These are phyloP conservation scores for Crossocerus cetratus DNA, from an alignment of 2,888 invertebrate genomes.

Conservation along the genomic window DNA sequence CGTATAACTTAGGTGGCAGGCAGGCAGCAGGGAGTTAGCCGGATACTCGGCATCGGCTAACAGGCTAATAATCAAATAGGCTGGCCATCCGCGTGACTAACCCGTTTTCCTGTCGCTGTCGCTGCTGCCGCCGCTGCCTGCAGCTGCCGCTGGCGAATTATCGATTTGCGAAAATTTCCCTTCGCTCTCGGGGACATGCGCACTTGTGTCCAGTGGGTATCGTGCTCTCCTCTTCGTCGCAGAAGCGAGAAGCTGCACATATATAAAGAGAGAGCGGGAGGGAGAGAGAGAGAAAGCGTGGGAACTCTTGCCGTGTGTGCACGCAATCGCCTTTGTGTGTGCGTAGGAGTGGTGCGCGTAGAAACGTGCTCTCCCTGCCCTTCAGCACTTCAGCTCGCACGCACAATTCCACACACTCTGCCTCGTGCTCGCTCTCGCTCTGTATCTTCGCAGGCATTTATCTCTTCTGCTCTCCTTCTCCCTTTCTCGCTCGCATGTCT, in stretches of 20 bases:
- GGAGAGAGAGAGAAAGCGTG: conserved; percentile 32
- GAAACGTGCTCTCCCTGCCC: conserved; percentile 22
- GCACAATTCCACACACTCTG: not conserved
- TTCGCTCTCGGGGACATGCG: conserved; percentile 63
- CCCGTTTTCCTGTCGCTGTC: conserved; percentile 57
- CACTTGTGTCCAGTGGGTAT: conserved; percentile 24
- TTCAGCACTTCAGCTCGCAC: not conserved
- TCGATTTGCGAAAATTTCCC: conserved; percentile 71
- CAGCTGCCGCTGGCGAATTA: conserved; percentile 71
- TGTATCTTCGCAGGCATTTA: not conserved
- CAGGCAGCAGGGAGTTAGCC: conserved; percentile 2
- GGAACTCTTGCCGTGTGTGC: conserved; percentile 19
- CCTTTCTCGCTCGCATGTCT: not conserved
- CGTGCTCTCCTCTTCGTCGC: conserved; percentile 42
- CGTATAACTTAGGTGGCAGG: not conserved
- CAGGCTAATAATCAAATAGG: conserved; percentile 64
- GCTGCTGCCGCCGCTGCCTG: conserved; percentile 38
- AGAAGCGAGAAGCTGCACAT: conserved; percentile 12
- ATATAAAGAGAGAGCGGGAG: not conserved
- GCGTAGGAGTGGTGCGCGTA: conserved; percentile 28
- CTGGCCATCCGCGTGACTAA: conserved; percentile 71
- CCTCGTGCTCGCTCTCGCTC: not conserved
- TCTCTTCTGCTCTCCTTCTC: not conserved
- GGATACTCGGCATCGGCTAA: conserved; percentile 44
- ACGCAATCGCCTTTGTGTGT: conserved; percentile 49